phyloP scores from a whole-genome alignment of 2,797 vertebrate species.

The Lindbergichthys nudifrons region DNA sequence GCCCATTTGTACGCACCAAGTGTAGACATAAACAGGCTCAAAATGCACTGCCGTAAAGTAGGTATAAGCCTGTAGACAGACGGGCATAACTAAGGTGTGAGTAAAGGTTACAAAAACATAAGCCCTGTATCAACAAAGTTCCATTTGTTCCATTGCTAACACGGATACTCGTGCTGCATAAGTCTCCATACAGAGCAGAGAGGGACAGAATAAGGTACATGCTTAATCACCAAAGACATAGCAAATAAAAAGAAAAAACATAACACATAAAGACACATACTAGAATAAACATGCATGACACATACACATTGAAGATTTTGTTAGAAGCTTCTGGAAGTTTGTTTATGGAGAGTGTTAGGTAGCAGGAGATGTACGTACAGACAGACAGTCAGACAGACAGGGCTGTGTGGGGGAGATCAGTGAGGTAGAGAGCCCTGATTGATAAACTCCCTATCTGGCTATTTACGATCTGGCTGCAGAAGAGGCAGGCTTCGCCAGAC shows the following conservation, averaged over 20 bases:
- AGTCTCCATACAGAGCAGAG: conserved; percentile 13
- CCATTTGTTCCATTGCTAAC: conserved; percentile 54
- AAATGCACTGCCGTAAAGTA: conserved; percentile 59
- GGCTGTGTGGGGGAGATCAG: conserved; percentile 87
- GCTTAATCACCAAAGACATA: conserved; percentile 15
- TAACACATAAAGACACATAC: conserved; percentile 29
- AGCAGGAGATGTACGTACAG: conserved; percentile 55
- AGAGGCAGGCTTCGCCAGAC: conserved; percentile 96
- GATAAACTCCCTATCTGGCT: conserved; percentile 99
- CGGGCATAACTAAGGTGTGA: conserved; percentile 67
- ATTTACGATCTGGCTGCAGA: conserved; percentile 98
- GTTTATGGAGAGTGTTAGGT: conserved; percentile 59
- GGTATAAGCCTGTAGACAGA: conserved; percentile 38
- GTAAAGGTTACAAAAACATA: conserved; percentile 68
- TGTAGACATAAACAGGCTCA: conserved; percentile 60
- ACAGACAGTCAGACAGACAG: conserved; percentile 82
- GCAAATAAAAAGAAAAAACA: conserved; percentile 19
- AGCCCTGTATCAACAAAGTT: conserved; percentile 57
- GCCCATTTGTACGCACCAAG: conserved; percentile 69
- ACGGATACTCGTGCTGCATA: conserved; percentile 4
- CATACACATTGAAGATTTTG: conserved; percentile 53
- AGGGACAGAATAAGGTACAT: conserved; percentile 10
- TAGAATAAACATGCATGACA: conserved; percentile 2
- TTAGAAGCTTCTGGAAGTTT: conserved; percentile 61
- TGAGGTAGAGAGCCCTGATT: conserved; percentile 90